Evolutionary conservation across 2,113 vertebrate species (phyloP), one percentile per base, ranked within the genome.

Genomic region (Vicugna pacos): DNA sequence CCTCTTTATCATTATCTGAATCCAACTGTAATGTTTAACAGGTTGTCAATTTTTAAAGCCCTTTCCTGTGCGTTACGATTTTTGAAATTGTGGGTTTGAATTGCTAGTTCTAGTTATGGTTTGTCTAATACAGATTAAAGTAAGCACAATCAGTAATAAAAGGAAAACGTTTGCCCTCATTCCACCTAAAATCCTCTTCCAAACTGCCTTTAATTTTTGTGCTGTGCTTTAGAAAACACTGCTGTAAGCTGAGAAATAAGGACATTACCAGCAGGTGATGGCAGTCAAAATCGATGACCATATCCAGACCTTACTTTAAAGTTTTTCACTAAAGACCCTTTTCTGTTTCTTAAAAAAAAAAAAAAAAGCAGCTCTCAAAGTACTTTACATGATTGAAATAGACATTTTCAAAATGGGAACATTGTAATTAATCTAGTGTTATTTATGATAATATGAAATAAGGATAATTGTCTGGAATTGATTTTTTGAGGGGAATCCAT

Each of bases 351-450:
- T 87, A 64, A 72, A 73, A 82, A 12, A 72, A 75, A 79, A 52
- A 60, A 91, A 56, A n/a, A 81, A 87, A 87, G 22, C n/a, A 42
- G 4, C 9, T 52, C 14, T 84, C 52, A 69, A 58, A 65, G 38
- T 94, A 60, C 60, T 67, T 94, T 81, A 85, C 10, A 13, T 85
- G 15, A 83, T 92, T 94, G 84, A 91, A 92, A 38, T 76, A n/a
- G 60, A 22, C 10, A 30, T 89, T 94, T 89, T 90, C 67, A 69
- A 52, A 65, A 62, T 38, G 14, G 10, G 19, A 70, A 67, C 58
- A 48, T 86, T 89, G 13, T 89, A 30, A 82, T 92, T 81, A 73
- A 84, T 79, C 32, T 93, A 8, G 8, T 89, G 15, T 88, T 88
- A 76, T 46, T 92, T 91, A n/a, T 92, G 54, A 90, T 90, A 62